Evolutionary conservation across 1,140 invertebrate genomes (phyloP).

Genomic region (Zaprionus lachaisei): DNA sequence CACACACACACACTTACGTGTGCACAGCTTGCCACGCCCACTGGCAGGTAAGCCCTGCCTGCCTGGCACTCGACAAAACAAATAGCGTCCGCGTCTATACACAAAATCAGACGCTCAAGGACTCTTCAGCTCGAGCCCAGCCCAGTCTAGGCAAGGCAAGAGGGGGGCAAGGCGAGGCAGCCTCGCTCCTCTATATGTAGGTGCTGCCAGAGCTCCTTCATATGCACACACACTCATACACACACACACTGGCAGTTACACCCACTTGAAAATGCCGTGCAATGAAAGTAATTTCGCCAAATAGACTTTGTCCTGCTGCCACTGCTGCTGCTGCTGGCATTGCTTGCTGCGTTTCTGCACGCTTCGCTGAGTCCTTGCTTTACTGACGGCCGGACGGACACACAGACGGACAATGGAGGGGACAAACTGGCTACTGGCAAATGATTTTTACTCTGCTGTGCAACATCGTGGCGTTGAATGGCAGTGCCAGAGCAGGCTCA

Average conservation of each 20-base stretch:
- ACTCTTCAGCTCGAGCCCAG: slow-evolving; percentile 62
- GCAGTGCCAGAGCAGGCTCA: neutral
- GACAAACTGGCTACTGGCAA: slow-evolving; percentile 19
- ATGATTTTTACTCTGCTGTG: slow-evolving; percentile 11
- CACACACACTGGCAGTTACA: slow-evolving; percentile 30
- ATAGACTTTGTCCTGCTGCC: slow-evolving; percentile 62
- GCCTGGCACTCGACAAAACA: slow-evolving; percentile 56
- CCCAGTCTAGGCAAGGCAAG: neutral
- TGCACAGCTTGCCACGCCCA: slow-evolving; percentile 19
- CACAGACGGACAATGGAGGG: neutral
- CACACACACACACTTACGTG: slow-evolving; percentile 6
- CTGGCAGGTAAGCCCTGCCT: slow-evolving; percentile 2
- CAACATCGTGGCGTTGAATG: neutral
- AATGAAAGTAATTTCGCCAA: slow-evolving; percentile 81
- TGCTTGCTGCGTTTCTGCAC: slow-evolving; percentile 20
- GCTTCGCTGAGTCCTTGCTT: slow-evolving; percentile 32
- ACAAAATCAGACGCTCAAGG: slow-evolving; percentile 83
- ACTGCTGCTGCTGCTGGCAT: neutral
- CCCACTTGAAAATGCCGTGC: slow-evolving; percentile 69
- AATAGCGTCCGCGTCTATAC: slow-evolving; percentile 80
- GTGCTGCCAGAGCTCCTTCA: slow-evolving; percentile 9
- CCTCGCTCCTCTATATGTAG: neutral
- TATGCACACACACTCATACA: neutral
- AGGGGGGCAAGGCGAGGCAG: too few species aligned
- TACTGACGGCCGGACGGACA: slow-evolving; percentile 10